Conservation (phyloP, 2,797 vertebrate genomes). For the Sebastes trivittatus region DNA sequence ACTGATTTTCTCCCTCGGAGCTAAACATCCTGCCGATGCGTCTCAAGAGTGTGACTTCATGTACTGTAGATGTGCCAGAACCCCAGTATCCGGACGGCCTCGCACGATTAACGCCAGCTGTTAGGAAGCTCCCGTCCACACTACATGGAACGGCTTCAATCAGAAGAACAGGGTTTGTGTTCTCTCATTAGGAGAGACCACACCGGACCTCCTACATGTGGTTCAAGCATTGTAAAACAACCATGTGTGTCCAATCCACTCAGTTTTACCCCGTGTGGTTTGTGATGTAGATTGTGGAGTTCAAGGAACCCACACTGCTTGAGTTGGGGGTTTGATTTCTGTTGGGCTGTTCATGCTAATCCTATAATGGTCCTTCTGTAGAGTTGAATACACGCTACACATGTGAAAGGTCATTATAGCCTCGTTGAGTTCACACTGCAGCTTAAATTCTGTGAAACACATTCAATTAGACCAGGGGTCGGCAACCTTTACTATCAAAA, state of each 20-base stretch:
- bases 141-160: slow-evolving; percentile 13
- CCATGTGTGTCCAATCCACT: slow-evolving; percentile 13
- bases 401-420: too few relatives aligned
- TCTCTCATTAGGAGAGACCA: slow-evolving; percentile 40
- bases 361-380: too few relatives aligned
- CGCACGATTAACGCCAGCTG: slow-evolving; percentile 31
- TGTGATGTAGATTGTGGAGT: background rate
- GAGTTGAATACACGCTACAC: too few relatives aligned
- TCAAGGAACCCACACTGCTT: background rate
- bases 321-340: background rate
- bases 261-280: background rate
- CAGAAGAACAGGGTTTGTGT: slow-evolving; percentile 12
- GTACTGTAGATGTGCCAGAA: slow-evolving; percentile 1
- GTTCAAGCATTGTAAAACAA: background rate
- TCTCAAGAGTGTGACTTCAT: background rate
- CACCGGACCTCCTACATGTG: slow-evolving; percentile 19
- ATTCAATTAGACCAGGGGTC: too few relatives aligned
- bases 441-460: too few relatives aligned
- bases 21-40: background rate
- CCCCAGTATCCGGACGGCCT: background rate
- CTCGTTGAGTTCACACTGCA: too few relatives aligned
- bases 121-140: slow-evolving; percentile 27
- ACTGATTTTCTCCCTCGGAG: background rate
- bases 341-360: background rate
- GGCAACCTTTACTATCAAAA: too few relatives aligned